A percentile compares a stretch with the other conserved stretches of the same genome.
phyloP scores from a whole-genome alignment of 2,797 vertebrate genomes.

The Margarornis squamiger region DNA sequence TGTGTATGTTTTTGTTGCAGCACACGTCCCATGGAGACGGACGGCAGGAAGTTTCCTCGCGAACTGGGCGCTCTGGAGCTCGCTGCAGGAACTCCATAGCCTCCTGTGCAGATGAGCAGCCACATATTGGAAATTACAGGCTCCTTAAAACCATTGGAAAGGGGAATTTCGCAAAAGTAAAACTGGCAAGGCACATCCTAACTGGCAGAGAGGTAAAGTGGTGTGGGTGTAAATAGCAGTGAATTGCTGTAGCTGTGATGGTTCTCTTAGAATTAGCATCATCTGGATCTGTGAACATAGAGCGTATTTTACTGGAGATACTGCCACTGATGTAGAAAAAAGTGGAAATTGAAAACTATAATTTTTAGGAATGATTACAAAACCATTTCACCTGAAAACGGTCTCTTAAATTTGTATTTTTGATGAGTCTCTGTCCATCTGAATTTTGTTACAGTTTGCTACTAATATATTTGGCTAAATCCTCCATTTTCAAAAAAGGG shows the following conservation, averaged over 20 bases:
- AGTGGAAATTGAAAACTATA: neutral
- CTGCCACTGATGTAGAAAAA: neutral
- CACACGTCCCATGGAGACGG: constrained; percentile 91
- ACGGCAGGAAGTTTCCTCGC: constrained; percentile 91
- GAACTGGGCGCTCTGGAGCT: constrained; percentile 91
- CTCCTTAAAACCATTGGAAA: constrained; percentile 98
- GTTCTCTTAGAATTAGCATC: neutral
- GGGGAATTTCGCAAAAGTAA: constrained; percentile 98
- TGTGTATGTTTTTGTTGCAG: constrained; percentile 71
- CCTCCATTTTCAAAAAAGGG: neutral
- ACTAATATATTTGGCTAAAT: neutral
- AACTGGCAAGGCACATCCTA: constrained; percentile 94
- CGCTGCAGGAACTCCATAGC: constrained; percentile 95
- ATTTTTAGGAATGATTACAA: neutral
- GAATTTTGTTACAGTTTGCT: neutral
- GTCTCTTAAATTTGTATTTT: neutral
- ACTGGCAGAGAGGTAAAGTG: constrained; percentile 92
- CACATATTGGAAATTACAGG: constrained; percentile 96
- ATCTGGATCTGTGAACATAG: neutral
- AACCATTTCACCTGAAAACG: neutral
- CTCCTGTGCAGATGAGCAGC: constrained; percentile 93
- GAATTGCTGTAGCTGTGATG: neutral
- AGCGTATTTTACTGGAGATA: neutral
- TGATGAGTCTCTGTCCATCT: neutral
- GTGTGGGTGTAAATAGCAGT: neutral